Evolutionary conservation across 1,140 invertebrate species (phyloP), one percentile per base, ranked within the genome.

Genomic region (Wiebesia pumilae): DNA sequence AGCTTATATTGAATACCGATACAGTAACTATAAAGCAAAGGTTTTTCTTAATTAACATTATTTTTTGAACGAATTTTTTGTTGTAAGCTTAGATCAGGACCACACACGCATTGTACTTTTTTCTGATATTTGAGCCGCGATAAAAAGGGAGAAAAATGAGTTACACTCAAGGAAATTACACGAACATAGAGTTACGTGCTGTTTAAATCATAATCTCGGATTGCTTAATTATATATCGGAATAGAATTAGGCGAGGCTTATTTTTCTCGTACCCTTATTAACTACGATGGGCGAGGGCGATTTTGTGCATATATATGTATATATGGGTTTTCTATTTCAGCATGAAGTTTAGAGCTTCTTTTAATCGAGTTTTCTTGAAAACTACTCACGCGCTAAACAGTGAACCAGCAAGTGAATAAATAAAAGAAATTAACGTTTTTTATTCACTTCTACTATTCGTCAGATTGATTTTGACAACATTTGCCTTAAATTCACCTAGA

Each of bases 121-220:
- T 62, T 4, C 19, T 14, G 30, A 77, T 84, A 65, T 78, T 38
- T 12, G 0, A n/a, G 21, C 19, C 33, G 30, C 21, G 10, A 80
- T 33, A 35, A 65, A 81, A 47, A 69, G 35, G 27, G 16, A 24
- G 1, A 75, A 43, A 33, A 27, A 40, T 10, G 54, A 27, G 54
- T 80, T 79, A 21, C 30, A 79, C 33, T 12, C 2, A 30, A 43
- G 77, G 2, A 78, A 83, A 71, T 82, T 71, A 67, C n/a, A 62
- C 35, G 27, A 83, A 77, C 73, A 77, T 75, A 77, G 35, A 58
- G 35, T 38, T 75, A 73, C 71, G 54, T 16, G 7, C 69, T 73
- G 47, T 77, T 75, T 30, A 84, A 84, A 84, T 84, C 27, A 54
- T 84, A 78, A 78, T 78, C 51, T 65, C n/a, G 71, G 58, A 84